phyloP scores from a whole-genome alignment of 2,113 vertebrate genomes.

The Noturus placidus region DNA sequence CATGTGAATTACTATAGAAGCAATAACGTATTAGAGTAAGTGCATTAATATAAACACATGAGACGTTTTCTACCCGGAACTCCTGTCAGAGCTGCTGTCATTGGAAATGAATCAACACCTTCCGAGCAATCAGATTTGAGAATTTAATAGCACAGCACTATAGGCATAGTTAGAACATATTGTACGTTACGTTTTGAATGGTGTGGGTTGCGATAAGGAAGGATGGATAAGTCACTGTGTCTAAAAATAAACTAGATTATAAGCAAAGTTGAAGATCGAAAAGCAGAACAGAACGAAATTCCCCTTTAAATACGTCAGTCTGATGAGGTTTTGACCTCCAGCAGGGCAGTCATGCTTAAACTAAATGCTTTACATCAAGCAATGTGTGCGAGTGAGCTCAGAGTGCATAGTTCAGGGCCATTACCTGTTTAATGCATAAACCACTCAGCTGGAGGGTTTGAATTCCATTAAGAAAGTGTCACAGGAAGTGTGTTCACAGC shows the following conservation, averaged over 20 bases:
- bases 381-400: background rate
- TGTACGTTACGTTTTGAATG: background rate
- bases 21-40: background rate
- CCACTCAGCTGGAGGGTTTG: constrained; percentile 26
- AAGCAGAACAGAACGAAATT: constrained; percentile 1
- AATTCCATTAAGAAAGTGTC: constrained; percentile 28
- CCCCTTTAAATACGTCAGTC: background rate
- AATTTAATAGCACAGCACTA: background rate
- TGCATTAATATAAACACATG: background rate
- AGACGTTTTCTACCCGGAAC: background rate
- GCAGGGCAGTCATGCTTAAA: constrained; percentile 9
- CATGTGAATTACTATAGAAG: background rate
- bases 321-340: background rate
- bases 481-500: constrained; percentile 32
- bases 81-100: background rate
- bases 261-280: background rate
- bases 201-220: background rate
- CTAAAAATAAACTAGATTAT: background rate
- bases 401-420: constrained; percentile 33
- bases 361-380: background rate
- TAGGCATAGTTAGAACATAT: background rate
- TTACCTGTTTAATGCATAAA: constrained; percentile 50
- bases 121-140: background rate
- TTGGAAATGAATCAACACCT: background rate
- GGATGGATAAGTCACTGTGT: background rate